A percentile compares a stretch with the other conserved stretches of the same genome.
Evolutionary conservation across 2,113 vertebrate genomes (phyloP).

Genomic region (Campylomormyrus numenius): DNA sequence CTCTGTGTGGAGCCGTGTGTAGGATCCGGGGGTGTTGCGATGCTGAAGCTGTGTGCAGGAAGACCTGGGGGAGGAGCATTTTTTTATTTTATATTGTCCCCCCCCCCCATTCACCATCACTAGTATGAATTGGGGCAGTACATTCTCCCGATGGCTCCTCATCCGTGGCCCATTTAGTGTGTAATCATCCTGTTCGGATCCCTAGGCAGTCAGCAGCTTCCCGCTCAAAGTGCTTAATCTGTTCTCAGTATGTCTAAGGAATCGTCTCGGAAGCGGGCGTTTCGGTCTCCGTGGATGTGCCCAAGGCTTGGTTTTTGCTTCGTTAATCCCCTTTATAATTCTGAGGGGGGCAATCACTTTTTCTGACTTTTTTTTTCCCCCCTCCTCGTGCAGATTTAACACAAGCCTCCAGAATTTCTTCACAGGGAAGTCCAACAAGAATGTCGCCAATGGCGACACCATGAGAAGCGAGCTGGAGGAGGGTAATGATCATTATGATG

Average conservation of each 20-base stretch:
- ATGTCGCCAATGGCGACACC: constrained; percentile 79
- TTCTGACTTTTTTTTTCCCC: neutral
- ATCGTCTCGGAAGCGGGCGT: neutral
- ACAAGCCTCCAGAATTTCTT: constrained; percentile 75
- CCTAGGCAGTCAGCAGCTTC: neutral
- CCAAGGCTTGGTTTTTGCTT: constrained; percentile 7
- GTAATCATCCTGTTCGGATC: neutral
- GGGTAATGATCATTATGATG: constrained; percentile 81
- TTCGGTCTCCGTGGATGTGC: neutral
- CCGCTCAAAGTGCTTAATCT: neutral
- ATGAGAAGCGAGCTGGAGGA: constrained; percentile 85
- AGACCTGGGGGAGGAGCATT: neutral
- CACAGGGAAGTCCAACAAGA: constrained; percentile 64
- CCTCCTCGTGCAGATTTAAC: constrained; percentile 71
- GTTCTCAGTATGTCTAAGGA: neutral
- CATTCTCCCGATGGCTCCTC: neutral
- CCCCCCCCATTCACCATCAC: neutral
- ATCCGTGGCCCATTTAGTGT: neutral
- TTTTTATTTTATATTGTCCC: neutral
- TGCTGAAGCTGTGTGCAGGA: neutral
- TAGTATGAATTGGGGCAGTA: neutral
- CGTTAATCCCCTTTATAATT: neutral
- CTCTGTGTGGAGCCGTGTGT: neutral
- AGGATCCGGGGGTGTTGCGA: neutral
- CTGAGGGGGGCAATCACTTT: neutral